Evolutionary conservation across 2,888 invertebrate species (phyloP), one percentile per base, ranked within the genome.

Genomic region (Bhutanitis thaidina): DNA sequence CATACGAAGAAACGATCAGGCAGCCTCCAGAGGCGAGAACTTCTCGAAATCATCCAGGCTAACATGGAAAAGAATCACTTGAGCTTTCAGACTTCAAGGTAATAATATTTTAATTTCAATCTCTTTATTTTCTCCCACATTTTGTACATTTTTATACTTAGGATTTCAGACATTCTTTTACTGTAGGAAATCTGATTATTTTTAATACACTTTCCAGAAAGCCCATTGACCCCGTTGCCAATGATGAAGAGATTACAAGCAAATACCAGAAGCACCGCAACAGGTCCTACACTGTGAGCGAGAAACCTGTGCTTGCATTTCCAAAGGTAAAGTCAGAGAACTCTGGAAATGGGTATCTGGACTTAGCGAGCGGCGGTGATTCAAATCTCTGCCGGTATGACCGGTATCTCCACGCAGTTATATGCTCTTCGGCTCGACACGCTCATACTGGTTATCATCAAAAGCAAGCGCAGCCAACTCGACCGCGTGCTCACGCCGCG

Each of bases 21-120:
- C 60, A 94, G 94, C 60, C 81, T 95, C 65, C 95, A 95, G 76
- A 91, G 95, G 64, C 94, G 95, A 62, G 96, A 96, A 83, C 90
- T 96, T 62, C 92, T 96, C 60, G 95, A 96, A 88, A 94, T 96
- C 69, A 95, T 96, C 73, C 94, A 96, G 81, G 95, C 95, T 61
- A 96, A 96, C 83, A 96, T 97, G 96, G 96, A 96, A 80, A 96
- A 95, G 84, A 96, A 95, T 86, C 95, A 95, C 80, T 88, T 95
- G 91, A 94, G 93, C 93, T 94, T 95, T 92, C 94, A 95, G 91
- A 91, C 94, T 77, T 92, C 93, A 75, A 93, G 94, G 95, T 95
- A 81, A 77, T 85, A 74, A 37, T 14, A 8, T 12, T 15, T 27
- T 20, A n/a, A n/a, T n/a, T n/a, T n/a, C n/a, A n/a, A n/a, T n/a